phyloP scores from a whole-genome alignment of 2,113 vertebrate genomes.

The Camelus bactrianus region DNA sequence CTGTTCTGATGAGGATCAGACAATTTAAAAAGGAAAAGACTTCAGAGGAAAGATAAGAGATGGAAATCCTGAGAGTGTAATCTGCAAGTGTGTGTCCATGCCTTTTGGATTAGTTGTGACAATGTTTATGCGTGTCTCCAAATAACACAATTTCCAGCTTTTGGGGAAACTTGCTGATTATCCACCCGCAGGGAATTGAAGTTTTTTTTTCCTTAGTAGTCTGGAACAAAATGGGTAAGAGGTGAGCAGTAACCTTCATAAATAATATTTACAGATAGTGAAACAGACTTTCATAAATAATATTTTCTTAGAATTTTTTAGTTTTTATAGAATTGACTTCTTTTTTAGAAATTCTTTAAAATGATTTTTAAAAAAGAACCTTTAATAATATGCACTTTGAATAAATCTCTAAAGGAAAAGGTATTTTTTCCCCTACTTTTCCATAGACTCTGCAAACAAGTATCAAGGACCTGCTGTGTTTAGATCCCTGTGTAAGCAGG shows the following conservation, averaged over 20 bases:
- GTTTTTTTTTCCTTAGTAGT: neutral
- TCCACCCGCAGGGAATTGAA: neutral
- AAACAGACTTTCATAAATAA: neutral
- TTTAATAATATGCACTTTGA: neutral
- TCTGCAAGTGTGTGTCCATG: neutral
- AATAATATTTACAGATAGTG: neutral
- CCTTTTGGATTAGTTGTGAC: neutral
- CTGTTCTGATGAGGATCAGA: neutral
- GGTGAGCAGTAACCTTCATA: neutral
- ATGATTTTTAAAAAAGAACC: neutral
- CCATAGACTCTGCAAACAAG: neutral
- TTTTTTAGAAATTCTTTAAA: neutral
- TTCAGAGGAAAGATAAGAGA: neutral
- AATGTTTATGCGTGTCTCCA: neutral
- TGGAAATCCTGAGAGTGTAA: neutral
- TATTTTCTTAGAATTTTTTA: neutral
- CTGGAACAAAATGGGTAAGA: neutral
- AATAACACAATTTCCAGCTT: neutral
- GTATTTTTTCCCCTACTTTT: neutral
- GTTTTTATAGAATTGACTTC: neutral
- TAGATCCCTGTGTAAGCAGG: neutral
- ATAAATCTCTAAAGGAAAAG: neutral
- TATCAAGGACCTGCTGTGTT: neutral
- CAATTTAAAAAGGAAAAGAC: neutral
- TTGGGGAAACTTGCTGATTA: neutral